Evolutionary conservation across 2,113 vertebrate species (phyloP).

Genomic region (Todiramphus chloris): DNA sequence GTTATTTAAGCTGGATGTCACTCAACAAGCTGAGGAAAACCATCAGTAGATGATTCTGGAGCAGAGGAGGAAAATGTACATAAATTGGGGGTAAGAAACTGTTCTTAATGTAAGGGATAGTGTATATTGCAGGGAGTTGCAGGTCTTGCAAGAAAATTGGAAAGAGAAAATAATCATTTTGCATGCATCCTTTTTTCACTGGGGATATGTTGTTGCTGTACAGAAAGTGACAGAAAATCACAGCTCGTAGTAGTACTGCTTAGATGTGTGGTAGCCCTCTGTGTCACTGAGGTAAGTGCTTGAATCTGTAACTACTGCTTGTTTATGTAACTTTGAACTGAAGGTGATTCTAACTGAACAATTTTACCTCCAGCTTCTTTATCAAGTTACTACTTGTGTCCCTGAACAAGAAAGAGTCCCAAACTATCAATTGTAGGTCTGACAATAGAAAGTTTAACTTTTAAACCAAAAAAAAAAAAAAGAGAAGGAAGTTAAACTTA

Average conservation of each 20-base stretch:
- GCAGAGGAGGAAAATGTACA: neutral
- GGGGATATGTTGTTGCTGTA: neutral
- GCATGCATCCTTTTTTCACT: neutral
- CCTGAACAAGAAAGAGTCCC: neutral
- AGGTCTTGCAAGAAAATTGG: neutral
- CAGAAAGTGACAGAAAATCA: neutral
- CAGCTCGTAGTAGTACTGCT: neutral
- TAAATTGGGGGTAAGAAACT: neutral
- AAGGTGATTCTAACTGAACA: neutral
- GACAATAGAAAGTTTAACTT: neutral
- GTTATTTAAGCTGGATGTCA: neutral
- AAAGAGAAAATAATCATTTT: neutral
- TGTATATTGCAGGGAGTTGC: neutral
- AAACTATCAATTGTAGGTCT: neutral
- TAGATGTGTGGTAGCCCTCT: neutral
- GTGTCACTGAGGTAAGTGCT: neutral
- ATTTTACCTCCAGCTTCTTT: neutral
- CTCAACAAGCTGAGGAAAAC: neutral
- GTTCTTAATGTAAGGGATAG: neutral
- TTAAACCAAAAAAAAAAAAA: neutral
- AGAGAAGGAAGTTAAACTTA: neutral
- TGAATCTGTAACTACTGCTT: neutral
- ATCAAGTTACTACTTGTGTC: neutral
- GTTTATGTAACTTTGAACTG: neutral
- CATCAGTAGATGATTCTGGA: neutral